Evolutionary conservation across 2,888 invertebrate genomes (phyloP), one percentile per base, ranked within the genome.

Genomic region (Mythimna impura): DNA sequence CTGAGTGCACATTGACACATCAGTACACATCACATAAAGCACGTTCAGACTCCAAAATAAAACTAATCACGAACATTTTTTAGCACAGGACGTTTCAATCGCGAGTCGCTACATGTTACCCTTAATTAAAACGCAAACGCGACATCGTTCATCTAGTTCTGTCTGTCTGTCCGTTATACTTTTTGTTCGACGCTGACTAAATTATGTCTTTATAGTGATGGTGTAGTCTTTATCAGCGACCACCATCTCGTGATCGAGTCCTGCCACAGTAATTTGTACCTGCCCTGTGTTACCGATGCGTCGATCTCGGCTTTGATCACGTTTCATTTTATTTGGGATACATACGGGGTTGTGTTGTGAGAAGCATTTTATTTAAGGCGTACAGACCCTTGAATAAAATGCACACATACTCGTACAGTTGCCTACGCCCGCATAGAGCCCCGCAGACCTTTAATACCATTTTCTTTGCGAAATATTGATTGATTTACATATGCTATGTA

Each of bases 191-290:
- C 88, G 89, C 90, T 94, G 94, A 93, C 95, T 95, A 95, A 95
- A 95, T 96, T 94, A 95, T 95, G 96, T 96, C 95, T 95, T 94
- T 93, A 95, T 95, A 93, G 91, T 92, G 94, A 93, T 92, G 90
- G 88, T 90, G 91, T 88, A 78, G 86, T 81, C 58, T 87, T 92
- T 95, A 95, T 96, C 95, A 67, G 67, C 87, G 91, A 90, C 91
- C 93, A 93, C 92, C 91, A 95, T 95, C 95, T 93, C 90, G 90
- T 93, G 95, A 94, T 94, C 91, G 94, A 94, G 89, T 80, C 90
- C 89, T 89, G 87, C 89, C 87, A 88, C 89, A 91, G 92, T 94
- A 94, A 95, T 95, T 95, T 96, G 95, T 96, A 95, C 95, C 94
- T 94, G 95, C 90, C 84, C 90, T 91, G 88, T 90, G 90, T 91